A percentile compares a stretch with the other conserved stretches of the same genome.
Evolutionary conservation across 2,797 vertebrate genomes (phyloP).

Genomic region (Danio aesculapii): DNA sequence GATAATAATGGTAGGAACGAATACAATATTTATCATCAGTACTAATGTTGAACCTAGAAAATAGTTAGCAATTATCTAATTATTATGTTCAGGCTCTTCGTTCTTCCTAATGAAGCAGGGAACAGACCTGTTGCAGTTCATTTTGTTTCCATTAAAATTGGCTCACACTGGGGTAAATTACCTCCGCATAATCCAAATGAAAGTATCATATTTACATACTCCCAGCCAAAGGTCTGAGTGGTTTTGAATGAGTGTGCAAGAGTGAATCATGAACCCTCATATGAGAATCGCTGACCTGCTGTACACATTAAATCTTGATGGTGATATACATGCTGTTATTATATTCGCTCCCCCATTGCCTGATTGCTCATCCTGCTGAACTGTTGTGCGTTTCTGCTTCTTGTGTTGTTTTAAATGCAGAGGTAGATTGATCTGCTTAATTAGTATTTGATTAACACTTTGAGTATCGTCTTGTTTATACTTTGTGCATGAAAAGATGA

Average conservation of each 20-base stretch:
- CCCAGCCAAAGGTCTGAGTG: background rate
- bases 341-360: background rate
- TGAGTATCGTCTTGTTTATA: too few species aligned
- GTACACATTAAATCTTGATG: constrained; percentile 21
- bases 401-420: background rate
- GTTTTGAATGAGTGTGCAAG: background rate
- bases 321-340: constrained; percentile 25
- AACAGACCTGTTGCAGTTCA: constrained; percentile 20
- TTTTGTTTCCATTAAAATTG: constrained; percentile 42
- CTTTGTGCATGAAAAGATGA: too few species aligned
- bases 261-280: constrained; percentile 10
- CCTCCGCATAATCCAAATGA: constrained; percentile 15
- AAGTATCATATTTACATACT: background rate
- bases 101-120: constrained; percentile 3
- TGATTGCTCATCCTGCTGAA: background rate
- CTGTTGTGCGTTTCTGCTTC: background rate
- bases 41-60: background rate
- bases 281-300: constrained; percentile 17
- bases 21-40: constrained; percentile 19
- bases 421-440: background rate
- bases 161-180: constrained; percentile 1
- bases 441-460: background rate
- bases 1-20: background rate
- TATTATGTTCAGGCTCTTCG: constrained; percentile 29
- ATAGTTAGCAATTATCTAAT: background rate